These are phyloP conservation scores for Volucella bombylans DNA, from an alignment of 2,888 invertebrate genomes.

Conservation along the genomic window DNA sequence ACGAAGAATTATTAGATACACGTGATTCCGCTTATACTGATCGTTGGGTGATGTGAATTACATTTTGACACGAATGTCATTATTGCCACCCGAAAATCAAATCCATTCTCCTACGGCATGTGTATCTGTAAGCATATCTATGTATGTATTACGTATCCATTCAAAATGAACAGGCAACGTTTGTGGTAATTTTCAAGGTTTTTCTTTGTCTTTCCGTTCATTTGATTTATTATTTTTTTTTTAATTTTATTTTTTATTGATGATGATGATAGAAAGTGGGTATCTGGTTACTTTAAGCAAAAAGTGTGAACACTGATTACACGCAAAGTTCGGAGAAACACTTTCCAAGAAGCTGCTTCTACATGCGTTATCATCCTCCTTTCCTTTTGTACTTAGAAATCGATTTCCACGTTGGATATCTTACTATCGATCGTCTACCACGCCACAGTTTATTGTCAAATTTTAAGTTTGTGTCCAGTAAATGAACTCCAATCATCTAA, in stretches of 20 bases:
- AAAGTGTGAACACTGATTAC: slow-evolving; percentile 26
- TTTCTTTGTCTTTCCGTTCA: background rate
- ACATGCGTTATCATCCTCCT: no score
- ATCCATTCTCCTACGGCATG: background rate
- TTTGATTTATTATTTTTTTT: slow-evolving; percentile 8
- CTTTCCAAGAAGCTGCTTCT: background rate
- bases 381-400: slow-evolving; percentile 1
- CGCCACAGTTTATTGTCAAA: background rate
- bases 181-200: slow-evolving; percentile 5
- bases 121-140: background rate
- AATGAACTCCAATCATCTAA: slow-evolving; percentile 68
- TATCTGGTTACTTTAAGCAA: slow-evolving; percentile 28
- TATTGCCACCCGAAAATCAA: slow-evolving; percentile 21
- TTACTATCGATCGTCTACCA: background rate
- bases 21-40: slow-evolving; percentile 55
- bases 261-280: slow-evolving; percentile 34
- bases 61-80: slow-evolving; percentile 60
- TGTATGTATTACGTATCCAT: background rate
- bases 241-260: slow-evolving; percentile 41
- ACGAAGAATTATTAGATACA: slow-evolving; percentile 48
- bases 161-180: background rate
- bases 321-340: slow-evolving; percentile 25
- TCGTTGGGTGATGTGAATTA: slow-evolving; percentile 46
- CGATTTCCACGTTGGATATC: slow-evolving; percentile 2
- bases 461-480: slow-evolving; percentile 47